Evolutionary conservation across 2,113 vertebrate species (phyloP).

Genomic region (Calonectris borealis): DNA sequence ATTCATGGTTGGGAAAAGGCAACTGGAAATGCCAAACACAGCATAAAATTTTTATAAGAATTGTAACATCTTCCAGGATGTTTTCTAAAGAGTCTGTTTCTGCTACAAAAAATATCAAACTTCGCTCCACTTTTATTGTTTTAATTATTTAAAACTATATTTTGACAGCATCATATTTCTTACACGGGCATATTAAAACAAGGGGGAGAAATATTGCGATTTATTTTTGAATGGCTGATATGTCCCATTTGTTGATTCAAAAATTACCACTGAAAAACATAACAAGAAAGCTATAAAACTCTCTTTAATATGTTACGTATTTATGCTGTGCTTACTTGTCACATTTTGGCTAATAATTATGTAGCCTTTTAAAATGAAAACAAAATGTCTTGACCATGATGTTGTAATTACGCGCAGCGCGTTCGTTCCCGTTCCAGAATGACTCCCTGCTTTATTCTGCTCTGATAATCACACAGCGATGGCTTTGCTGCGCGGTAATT

Average conservation of each 20-base stretch:
- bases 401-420: not conserved
- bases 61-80: not conserved
- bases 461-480: not conserved
- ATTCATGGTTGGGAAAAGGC: not conserved
- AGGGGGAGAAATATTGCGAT: not conserved
- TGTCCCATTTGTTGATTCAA: not conserved
- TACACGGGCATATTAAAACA: not conserved
- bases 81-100: not conserved
- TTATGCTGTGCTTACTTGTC: slow-evolving; percentile 4
- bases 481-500: not conserved
- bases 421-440: not conserved
- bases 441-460: not conserved
- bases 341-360: slow-evolving; percentile 9
- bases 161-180: not conserved
- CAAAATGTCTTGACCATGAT: slow-evolving; percentile 16
- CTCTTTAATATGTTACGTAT: not conserved
- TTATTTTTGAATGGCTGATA: not conserved
- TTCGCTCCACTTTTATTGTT: not conserved
- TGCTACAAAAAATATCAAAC: not conserved
- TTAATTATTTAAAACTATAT: not conserved
- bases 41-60: not conserved
- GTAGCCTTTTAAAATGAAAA: slow-evolving; percentile 33
- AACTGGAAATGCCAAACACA: not conserved
- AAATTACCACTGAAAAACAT: not conserved
- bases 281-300: not conserved